A percentile compares a stretch with the other conserved stretches of the same genome.
phyloP scores from a whole-genome alignment of 1,140 invertebrate species.

The Lepidostoma basale region DNA sequence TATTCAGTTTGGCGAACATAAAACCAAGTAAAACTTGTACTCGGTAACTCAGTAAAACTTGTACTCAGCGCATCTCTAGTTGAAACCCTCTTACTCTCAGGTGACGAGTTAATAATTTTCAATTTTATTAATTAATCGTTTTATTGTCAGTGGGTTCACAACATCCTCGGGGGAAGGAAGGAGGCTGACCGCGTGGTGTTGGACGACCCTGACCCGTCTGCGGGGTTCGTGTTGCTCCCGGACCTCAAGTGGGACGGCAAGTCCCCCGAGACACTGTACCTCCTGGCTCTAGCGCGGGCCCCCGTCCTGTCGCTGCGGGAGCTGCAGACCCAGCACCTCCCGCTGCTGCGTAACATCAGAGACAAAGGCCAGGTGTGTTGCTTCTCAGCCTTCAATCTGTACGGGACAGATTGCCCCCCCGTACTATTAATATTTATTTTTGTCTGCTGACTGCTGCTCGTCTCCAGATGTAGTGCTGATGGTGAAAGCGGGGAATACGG shows the following conservation, averaged over 20 bases:
- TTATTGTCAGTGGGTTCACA: constrained; percentile 96
- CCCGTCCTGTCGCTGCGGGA: constrained; percentile 85
- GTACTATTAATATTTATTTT: neutral
- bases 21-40: too few species aligned
- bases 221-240: constrained; percentile 87
- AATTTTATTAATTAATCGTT: constrained; percentile 23
- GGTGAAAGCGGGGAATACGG: too few species aligned
- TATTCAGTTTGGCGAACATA: too few species aligned
- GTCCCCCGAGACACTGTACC: constrained; percentile 77
- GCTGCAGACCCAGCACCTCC: constrained; percentile 77
- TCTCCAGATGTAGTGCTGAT: too few species aligned
- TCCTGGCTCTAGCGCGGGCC: constrained; percentile 80
- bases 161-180: constrained; percentile 89
- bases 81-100: too few species aligned
- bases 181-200: constrained; percentile 87
- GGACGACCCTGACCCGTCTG: constrained; percentile 79
- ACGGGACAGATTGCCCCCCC: neutral
- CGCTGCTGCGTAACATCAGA: constrained; percentile 82
- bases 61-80: too few species aligned
- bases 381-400: too few species aligned
- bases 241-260: constrained; percentile 95
- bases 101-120: neutral
- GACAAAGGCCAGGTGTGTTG: constrained; percentile 70
- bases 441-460: too few species aligned
- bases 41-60: too few species aligned